phyloP scores from a whole-genome alignment of 2,113 vertebrate genomes.

The Rhabdornis inornatus region DNA sequence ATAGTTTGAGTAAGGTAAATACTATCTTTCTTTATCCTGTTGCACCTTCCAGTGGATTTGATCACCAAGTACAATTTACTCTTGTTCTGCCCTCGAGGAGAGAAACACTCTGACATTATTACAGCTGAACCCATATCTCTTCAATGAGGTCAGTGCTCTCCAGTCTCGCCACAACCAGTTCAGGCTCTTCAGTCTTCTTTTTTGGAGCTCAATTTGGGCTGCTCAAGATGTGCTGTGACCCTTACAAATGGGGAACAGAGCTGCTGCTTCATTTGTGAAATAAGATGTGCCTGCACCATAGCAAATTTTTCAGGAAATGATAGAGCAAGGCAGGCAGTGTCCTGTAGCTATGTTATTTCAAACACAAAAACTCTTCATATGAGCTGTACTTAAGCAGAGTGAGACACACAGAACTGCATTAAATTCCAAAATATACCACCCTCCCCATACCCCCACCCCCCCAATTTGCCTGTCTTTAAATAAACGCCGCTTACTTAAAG shows the following conservation, averaged over 20 bases:
- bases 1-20: background rate
- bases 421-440: background rate
- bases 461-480: background rate
- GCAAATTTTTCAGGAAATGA: background rate
- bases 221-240: background rate
- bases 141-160: background rate
- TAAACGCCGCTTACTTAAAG: background rate
- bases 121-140: background rate
- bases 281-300: background rate
- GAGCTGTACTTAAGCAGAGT: background rate
- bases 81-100: background rate
- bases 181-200: background rate
- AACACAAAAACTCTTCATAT: background rate
- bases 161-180: background rate
- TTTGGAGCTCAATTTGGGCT: background rate
- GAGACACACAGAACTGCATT: background rate
- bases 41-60: constrained; percentile 53
- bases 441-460: no score
- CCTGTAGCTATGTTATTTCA: background rate
- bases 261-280: background rate
- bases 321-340: background rate
- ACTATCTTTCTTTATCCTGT: constrained; percentile 23
- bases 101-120: background rate
- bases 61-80: constrained; percentile 14
- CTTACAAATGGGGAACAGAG: background rate